phyloP scores from a whole-genome alignment of 2,888 invertebrate genomes.

The Lingula anatina region DNA sequence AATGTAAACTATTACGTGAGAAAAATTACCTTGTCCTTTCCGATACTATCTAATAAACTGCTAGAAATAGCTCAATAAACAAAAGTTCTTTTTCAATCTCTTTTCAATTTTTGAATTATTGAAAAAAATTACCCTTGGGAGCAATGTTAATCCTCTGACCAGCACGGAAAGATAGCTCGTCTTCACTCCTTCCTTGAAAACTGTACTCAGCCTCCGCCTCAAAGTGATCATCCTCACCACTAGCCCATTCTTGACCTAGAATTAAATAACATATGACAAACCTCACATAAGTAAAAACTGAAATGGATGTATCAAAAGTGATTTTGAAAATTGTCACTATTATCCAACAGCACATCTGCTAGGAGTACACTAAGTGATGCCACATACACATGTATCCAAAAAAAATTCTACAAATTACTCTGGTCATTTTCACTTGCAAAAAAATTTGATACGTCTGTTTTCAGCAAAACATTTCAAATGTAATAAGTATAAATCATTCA shows the following conservation, averaged over 20 bases:
- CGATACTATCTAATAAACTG: background rate
- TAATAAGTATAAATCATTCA: too few species aligned
- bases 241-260: constrained; percentile 50
- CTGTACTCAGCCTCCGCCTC: constrained; percentile 63
- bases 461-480: too few species aligned
- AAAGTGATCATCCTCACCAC: constrained; percentile 55
- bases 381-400: too few species aligned
- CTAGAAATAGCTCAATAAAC: background rate
- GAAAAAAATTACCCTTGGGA: constrained; percentile 57
- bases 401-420: too few species aligned
- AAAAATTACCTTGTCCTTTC: background rate
- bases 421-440: too few species aligned
- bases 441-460: too few species aligned
- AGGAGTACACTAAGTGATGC: too few species aligned
- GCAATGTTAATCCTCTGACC: constrained; percentile 78
- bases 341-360: background rate
- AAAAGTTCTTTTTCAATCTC: too few species aligned
- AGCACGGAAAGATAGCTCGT: constrained; percentile 72
- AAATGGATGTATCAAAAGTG: background rate
- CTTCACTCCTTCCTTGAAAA: constrained; percentile 65
- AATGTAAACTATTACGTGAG: background rate
- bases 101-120: background rate
- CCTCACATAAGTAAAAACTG: background rate
- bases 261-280: background rate
- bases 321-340: constrained; percentile 1